Evolutionary conservation across 2,888 invertebrate species (phyloP).

Genomic region (Entomobrya multifasciata): DNA sequence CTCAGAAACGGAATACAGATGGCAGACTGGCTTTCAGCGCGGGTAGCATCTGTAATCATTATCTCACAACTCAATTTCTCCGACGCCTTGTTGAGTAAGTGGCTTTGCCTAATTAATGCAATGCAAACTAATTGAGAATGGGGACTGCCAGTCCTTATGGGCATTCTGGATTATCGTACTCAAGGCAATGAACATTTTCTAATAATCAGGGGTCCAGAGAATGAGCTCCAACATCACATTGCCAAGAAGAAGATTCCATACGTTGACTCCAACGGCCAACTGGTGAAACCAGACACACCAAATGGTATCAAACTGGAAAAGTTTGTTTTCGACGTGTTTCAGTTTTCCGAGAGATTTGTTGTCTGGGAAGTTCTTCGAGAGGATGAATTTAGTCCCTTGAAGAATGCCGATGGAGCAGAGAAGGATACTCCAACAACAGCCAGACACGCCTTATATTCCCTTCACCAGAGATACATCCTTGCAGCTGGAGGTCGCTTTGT

Average conservation of each 20-base stretch:
- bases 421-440: slow-evolving; percentile 96
- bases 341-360: slow-evolving; percentile 94
- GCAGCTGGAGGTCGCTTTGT: slow-evolving; percentile 89
- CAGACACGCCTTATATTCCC: slow-evolving; percentile 87
- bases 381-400: slow-evolving; percentile 97
- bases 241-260: slow-evolving; percentile 98
- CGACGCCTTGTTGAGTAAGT: slow-evolving; percentile 85
- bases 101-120: not conserved
- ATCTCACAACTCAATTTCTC: slow-evolving; percentile 94
- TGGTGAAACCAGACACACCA: slow-evolving; percentile 88
- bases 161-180: not conserved
- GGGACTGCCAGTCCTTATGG: not conserved
- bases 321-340: slow-evolving; percentile 99
- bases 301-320: slow-evolving; percentile 99
- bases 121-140: not conserved
- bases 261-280: slow-evolving; percentile 87
- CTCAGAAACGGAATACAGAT: slow-evolving; percentile 88
- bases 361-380: slow-evolving; percentile 95
- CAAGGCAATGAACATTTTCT: not conserved
- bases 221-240: slow-evolving; percentile 92
- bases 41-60: slow-evolving; percentile 99
- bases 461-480: slow-evolving; percentile 90
- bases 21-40: slow-evolving; percentile 94
- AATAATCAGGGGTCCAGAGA: slow-evolving; percentile 84
- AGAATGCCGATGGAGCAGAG: slow-evolving; percentile 93